These are phyloP conservation scores for Xylocampa areola DNA, from an alignment of 2,888 invertebrate species.

Conservation along the genomic window DNA sequence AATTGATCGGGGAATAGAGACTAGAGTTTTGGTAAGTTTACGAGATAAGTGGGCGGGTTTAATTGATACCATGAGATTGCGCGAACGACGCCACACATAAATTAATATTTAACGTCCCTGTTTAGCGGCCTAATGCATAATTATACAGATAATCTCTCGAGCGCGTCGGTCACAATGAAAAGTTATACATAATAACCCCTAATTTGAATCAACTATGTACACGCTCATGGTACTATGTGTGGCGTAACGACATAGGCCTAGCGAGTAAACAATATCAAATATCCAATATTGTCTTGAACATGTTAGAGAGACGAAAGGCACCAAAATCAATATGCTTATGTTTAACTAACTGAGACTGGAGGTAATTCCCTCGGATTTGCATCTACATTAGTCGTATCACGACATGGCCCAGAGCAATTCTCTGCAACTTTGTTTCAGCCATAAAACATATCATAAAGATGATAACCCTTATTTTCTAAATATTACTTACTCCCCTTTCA, in stretches of 20 bases:
- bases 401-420: constrained; percentile 64
- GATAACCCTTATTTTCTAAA: constrained; percentile 53
- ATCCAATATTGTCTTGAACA: constrained; percentile 72
- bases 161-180: constrained; percentile 55
- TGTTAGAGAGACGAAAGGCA: constrained; percentile 67
- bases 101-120: constrained; percentile 80
- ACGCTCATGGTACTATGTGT: not conserved
- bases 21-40: constrained; percentile 77
- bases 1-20: constrained; percentile 83
- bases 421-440: constrained; percentile 47
- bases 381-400: constrained; percentile 65
- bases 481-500: constrained; percentile 69
- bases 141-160: constrained; percentile 68
- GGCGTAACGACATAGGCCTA: constrained; percentile 27
- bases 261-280: constrained; percentile 65
- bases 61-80: constrained; percentile 84
- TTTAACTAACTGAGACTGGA: constrained; percentile 69
- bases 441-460: constrained; percentile 54
- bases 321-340: constrained; percentile 76
- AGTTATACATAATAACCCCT: constrained; percentile 48
- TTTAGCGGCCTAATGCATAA: constrained; percentile 74
- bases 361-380: constrained; percentile 72
- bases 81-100: constrained; percentile 77
- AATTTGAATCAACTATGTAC: constrained; percentile 37
- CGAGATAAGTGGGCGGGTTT: constrained; percentile 80